Conservation (phyloP, 35 echinoderm and acorn worm genomes). For the Ophiothrix spiculata region DNA sequence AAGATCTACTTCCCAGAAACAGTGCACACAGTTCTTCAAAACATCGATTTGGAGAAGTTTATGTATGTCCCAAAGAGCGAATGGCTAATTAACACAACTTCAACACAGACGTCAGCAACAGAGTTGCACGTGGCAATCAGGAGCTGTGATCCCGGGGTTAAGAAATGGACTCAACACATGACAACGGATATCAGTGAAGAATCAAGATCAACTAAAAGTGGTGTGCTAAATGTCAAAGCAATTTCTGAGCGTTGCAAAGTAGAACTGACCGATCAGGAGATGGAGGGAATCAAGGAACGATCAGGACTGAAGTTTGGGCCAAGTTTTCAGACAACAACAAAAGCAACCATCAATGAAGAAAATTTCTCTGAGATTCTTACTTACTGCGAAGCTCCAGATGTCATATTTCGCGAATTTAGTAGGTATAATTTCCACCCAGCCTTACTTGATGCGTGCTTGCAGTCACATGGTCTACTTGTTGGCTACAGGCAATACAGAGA, state of each 20-base stretch:
- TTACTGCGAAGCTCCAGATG: conserved; percentile 12
- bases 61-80: conserved; percentile 8
- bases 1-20: neutral
- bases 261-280: neutral
- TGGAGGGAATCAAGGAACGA: neutral
- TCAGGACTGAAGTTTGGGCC: conserved; percentile 28
- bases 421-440: conserved; percentile 44
- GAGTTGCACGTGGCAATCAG: neutral
- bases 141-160: neutral
- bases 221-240: neutral
- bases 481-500: neutral
- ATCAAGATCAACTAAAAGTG: too few species aligned
- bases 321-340: conserved; percentile 17
- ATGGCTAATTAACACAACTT: neutral
- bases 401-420: neutral
- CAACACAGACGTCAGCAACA: neutral
- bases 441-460: conserved; percentile 29
- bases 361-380: conserved; percentile 5
- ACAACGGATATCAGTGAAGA: neutral
- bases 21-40: neutral
- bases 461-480: neutral
- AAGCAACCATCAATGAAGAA: neutral
- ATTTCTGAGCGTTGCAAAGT: neutral
- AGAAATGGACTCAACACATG: neutral
- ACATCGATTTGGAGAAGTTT: conserved; percentile 9